A percentile compares a stretch with the other conserved stretches of the same genome.
Conservation (phyloP, 2,113 vertebrate species). For the Percopsis transmontana region DNA sequence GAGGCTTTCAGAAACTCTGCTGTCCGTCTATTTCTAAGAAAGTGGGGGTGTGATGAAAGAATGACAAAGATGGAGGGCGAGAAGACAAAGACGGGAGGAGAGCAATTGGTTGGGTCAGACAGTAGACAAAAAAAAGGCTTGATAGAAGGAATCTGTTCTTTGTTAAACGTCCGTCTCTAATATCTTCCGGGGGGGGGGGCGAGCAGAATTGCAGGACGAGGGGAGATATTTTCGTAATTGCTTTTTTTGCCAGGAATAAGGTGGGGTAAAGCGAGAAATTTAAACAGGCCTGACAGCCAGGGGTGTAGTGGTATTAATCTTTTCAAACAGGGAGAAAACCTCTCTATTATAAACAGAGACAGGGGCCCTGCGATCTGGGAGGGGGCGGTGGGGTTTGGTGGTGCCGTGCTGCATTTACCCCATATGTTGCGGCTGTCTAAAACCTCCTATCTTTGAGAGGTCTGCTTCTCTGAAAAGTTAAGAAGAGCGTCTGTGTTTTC, state of each 20-base stretch:
- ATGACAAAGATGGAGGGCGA: slow-evolving; percentile 13
- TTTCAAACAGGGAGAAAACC: slow-evolving; percentile 72
- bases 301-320: slow-evolving; percentile 75
- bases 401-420: slow-evolving; percentile 31
- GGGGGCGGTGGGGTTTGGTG: not conserved
- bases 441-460: slow-evolving; percentile 19
- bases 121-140: slow-evolving; percentile 25
- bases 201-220: slow-evolving; percentile 27
- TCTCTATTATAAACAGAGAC: slow-evolving; percentile 74
- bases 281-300: slow-evolving; percentile 74
- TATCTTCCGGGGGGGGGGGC: slow-evolving; percentile 31
- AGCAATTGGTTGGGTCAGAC: slow-evolving; percentile 7
- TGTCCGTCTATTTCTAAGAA: not conserved
- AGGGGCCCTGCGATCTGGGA: slow-evolving; percentile 38
- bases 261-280: slow-evolving; percentile 63
- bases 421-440: slow-evolving; percentile 53
- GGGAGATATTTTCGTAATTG: slow-evolving; percentile 60
- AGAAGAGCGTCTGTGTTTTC: slow-evolving; percentile 11
- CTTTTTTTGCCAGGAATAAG: slow-evolving; percentile 52
- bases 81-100: slow-evolving; percentile 12
- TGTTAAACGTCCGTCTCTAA: slow-evolving; percentile 53
- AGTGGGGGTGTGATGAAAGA: not conserved
- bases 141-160: slow-evolving; percentile 57
- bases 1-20: slow-evolving; percentile 3
- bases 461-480: slow-evolving; percentile 26